A percentile compares a stretch with the other conserved stretches of the same genome.
These are phyloP conservation scores for Perodicticus potto DNA, from an alignment of 2,797 vertebrate genomes.

Conservation along the genomic window DNA sequence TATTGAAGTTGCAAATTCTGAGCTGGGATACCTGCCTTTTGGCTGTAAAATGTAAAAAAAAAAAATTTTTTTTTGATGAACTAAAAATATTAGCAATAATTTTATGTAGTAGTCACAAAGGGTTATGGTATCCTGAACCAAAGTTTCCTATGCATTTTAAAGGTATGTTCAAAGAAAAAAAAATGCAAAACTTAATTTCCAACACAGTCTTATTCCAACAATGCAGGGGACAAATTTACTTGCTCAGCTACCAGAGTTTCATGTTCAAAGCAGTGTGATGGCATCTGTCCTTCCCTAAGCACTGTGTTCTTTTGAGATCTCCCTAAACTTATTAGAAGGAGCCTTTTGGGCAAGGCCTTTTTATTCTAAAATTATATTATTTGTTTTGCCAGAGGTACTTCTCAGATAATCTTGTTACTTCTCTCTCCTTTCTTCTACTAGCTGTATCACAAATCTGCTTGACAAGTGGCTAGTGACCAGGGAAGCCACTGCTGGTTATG, in stretches of 20 bases:
- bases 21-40: neutral
- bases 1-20: constrained; percentile 15
- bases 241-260: constrained; percentile 5
- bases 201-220: neutral
- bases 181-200: constrained; percentile 16
- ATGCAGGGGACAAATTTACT: neutral
- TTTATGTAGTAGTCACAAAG: constrained; percentile 2
- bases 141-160: constrained; percentile 40
- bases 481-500: neutral
- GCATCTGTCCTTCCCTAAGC: constrained; percentile 5
- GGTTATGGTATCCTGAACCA: neutral
- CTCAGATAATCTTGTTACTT: constrained; percentile 6
- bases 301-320: constrained; percentile 47
- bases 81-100: neutral
- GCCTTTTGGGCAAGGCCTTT: constrained; percentile 9
- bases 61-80: neutral
- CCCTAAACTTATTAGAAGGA: constrained; percentile 42
- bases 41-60: neutral
- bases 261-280: neutral
- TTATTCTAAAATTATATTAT: constrained; percentile 51
- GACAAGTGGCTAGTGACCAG: neutral
- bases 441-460: neutral
- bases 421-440: neutral
- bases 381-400: neutral
- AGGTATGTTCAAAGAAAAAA: constrained; percentile 49